Percentiles rank a stretch among this genome's conserved stretches.
Conservation (phyloP, 2,797 vertebrate species). For the Podarcis siculus region DNA sequence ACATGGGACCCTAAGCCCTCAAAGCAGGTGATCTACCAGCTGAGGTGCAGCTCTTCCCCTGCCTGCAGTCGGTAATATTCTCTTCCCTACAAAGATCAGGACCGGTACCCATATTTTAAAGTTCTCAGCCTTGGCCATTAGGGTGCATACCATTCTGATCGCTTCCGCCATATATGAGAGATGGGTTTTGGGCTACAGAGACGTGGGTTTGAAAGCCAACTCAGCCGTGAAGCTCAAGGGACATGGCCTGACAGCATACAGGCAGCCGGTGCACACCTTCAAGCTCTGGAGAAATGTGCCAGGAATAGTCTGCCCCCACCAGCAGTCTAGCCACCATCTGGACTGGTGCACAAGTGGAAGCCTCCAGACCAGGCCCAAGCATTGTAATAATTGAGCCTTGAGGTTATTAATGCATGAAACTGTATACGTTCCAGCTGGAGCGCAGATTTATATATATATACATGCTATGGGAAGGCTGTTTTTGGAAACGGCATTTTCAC, state of each 20-base stretch:
- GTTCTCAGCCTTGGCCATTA: background rate
- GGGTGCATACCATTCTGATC: background rate
- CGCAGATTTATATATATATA: background rate
- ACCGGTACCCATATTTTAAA: background rate
- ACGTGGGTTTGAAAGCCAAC: background rate
- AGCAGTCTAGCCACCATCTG: too few relatives aligned
- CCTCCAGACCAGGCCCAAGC: too few relatives aligned
- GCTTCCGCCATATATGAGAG: background rate
- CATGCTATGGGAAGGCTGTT: background rate
- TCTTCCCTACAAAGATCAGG: background rate
- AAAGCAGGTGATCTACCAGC: background rate
- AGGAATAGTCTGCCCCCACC: too few relatives aligned
- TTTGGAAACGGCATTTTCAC: too few relatives aligned
- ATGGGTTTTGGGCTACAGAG: background rate
- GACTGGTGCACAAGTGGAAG: too few relatives aligned
- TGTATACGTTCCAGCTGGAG: background rate
- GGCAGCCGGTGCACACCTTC: too few relatives aligned
- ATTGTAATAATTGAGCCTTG: too few relatives aligned
- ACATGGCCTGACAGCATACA: too few relatives aligned
- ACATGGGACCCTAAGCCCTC: background rate
- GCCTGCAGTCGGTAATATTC: background rate
- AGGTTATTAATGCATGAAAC: too few relatives aligned
- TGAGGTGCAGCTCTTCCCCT: background rate
- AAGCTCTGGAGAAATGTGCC: too few relatives aligned
- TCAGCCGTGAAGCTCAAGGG: too few relatives aligned